Evolutionary conservation across 2,113 vertebrate genomes (phyloP), one percentile per base, ranked within the genome.

Genomic region (Sylvicapra grimmia): DNA sequence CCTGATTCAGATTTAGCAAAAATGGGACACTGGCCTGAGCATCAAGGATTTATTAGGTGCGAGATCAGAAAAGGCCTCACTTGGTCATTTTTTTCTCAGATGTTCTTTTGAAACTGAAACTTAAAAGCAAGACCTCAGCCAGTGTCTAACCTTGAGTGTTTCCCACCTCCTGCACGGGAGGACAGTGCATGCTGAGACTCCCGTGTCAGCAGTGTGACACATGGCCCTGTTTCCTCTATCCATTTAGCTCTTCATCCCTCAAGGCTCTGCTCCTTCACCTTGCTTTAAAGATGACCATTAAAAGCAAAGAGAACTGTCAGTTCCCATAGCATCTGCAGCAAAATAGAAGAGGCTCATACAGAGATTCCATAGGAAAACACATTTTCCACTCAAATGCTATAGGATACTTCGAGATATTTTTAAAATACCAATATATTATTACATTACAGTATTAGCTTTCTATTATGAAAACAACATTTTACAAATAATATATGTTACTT

Each of bases 51-150:
- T 90, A 72, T 4, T 40, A 86, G 44, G 72, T 80, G 18, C n/a
- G 29, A 97, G 49, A 94, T 53, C 47, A 96, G 90, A 79, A 91
- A 97, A 84, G 47, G 19, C 72, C 53, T 97, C 68, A 89, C 90
- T 75, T 40, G 79, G 90, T 65, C 84, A 85, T 29, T 63, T 92
- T 93, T 96, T 84, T 56, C 63, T 93, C 56, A 85, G 79, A 82
- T 93, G 58, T 68, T 92, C 68, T 97, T 98, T 63, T 97, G 86
- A 96, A 94, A 90, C 40, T 56, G 65, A 91, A 75, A 84, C 63
- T 93, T 95, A 63, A 96, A 97, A 93, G 96, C 94, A 96, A 96
- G 90, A 75, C 58, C 75, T 82, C 77, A 49, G 58, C 85, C 56
- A 79, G 49, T 6, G 25, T 96, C 93, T 95, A 59, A 68, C 47